Percentiles rank a stretch among this genome's conserved stretches.
These are phyloP conservation scores for Engystomops pustulosus DNA, from an alignment of 2,113 vertebrate species.

Conservation along the genomic window DNA sequence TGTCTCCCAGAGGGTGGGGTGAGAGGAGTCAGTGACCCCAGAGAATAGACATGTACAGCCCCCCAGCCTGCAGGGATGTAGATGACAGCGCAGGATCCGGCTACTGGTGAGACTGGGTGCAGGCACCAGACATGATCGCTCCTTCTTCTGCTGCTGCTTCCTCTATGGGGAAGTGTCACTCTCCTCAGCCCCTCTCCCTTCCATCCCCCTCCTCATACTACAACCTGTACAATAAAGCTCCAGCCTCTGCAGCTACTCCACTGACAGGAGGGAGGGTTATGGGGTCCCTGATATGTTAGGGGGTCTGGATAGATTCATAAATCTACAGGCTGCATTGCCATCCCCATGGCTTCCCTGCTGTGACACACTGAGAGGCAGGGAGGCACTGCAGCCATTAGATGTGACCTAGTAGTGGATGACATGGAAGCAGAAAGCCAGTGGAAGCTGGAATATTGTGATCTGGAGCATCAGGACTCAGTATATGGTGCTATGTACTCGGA, in stretches of 20 bases:
- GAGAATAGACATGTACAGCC: not conserved
- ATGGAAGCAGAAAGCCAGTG: not conserved
- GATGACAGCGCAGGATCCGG: not conserved
- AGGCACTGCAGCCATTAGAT: slow-evolving; percentile 25
- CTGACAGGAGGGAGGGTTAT: not conserved
- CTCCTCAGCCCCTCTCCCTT: not conserved
- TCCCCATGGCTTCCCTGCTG: not conserved
- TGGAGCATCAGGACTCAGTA: not conserved
- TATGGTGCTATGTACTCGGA: not conserved
- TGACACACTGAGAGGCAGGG: not conserved
- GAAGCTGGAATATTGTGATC: not conserved
- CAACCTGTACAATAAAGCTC: not conserved
- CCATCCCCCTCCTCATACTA: slow-evolving; percentile 9
- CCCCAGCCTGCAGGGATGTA: not conserved
- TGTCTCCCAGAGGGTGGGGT: slow-evolving; percentile 22
- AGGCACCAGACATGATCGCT: not conserved
- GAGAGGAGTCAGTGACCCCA: not conserved
- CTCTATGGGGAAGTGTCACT: slow-evolving; percentile 22
- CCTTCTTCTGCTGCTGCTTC: not conserved
- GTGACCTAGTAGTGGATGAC: not conserved
- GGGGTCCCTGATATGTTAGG: not conserved
- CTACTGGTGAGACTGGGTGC: not conserved
- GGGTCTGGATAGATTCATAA: not conserved
- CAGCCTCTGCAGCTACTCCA: slow-evolving; percentile 41
- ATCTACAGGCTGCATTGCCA: not conserved